Evolutionary conservation across 2,888 invertebrate genomes (phyloP), one percentile per base, ranked within the genome.

Genomic region (Pammene aurita): DNA sequence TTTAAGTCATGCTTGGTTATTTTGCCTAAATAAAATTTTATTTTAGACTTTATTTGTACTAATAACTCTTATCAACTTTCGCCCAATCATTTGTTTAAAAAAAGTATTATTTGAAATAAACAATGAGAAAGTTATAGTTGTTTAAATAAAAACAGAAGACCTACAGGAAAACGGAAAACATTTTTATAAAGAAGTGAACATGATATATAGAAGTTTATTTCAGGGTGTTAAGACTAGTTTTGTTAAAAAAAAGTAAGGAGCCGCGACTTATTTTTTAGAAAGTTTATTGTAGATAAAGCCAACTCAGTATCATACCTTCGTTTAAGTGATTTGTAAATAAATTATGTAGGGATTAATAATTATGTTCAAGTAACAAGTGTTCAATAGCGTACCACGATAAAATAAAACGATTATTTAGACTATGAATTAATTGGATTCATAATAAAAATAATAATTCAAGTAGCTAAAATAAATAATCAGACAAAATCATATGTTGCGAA

Each of bases 251-350:
- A 60, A 54, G 44, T 58, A 65, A 68, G 58, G 72, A 71, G 67
- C 71, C 71, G 71, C 72, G 62, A 71, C 72, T 72, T 72, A 71
- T 72, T 62, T 71, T 67, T 67, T 72, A 70, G 67, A 68, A 46
- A 58, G 44, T 66, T 69, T 62, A 69, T 69, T 66, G 54, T 71
- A 66, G 66, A 65, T 70, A 70, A 60, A 41, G 55, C 60, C 66
- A 70, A 57, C 11, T 48, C 61, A 60, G 55, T 62, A 56, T 65
- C 55, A 4, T 26, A 26, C 1, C 26, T 26, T 26, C 26, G 26
- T 26, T 26, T 26, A 26, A 50, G 58, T 54, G 16, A 41, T 69
- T 44, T 70, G 70, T 70, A 70, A 66, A 66, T 70, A 70, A 61
- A 70, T 55, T 61, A 62, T 56, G 61, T 70, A 66, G 61, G 56